These are phyloP conservation scores for Solenopsis fugax DNA, from an alignment of 1,140 invertebrate genomes.

Conservation along the genomic window DNA sequence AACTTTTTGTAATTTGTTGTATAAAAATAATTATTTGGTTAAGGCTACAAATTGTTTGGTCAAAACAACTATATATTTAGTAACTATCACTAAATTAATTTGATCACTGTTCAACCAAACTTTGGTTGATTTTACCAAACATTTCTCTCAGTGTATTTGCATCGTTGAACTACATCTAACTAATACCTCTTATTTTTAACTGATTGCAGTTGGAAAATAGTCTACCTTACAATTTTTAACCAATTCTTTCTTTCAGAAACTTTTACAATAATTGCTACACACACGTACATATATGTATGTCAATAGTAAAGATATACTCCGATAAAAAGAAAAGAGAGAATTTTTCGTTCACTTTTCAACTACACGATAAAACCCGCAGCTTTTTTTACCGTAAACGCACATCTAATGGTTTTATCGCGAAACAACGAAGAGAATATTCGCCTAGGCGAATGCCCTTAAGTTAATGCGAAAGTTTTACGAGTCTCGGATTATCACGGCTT, in stretches of 20 bases:
- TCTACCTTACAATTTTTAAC: conserved; percentile 1
- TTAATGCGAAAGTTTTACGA: conserved; percentile 57
- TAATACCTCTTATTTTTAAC: not conserved
- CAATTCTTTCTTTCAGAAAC: not conserved
- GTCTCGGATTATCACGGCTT: conserved; percentile 33
- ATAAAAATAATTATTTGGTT: no score
- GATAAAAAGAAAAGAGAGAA: conserved; percentile 28
- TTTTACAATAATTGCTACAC: not conserved
- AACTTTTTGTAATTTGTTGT: no score
- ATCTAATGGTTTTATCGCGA: conserved; percentile 44
- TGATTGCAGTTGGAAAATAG: not conserved
- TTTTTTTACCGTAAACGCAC: not conserved
- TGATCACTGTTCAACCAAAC: no score
- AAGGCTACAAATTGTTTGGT: no score
- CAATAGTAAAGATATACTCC: not conserved
- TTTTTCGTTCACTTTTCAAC: not conserved
- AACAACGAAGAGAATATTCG: conserved; percentile 25
- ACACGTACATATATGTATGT: not conserved
- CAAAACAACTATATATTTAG: no score
- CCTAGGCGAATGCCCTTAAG: not conserved
- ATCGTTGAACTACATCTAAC: not conserved
- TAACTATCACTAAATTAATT: no score
- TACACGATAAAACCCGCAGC: not conserved
- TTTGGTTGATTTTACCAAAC: no score
- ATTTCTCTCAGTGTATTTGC: no score